A percentile compares a stretch with the other conserved stretches of the same genome.
These are phyloP conservation scores for Steatornis caripensis DNA, from an alignment of 2,113 vertebrate species.

Conservation along the genomic window DNA sequence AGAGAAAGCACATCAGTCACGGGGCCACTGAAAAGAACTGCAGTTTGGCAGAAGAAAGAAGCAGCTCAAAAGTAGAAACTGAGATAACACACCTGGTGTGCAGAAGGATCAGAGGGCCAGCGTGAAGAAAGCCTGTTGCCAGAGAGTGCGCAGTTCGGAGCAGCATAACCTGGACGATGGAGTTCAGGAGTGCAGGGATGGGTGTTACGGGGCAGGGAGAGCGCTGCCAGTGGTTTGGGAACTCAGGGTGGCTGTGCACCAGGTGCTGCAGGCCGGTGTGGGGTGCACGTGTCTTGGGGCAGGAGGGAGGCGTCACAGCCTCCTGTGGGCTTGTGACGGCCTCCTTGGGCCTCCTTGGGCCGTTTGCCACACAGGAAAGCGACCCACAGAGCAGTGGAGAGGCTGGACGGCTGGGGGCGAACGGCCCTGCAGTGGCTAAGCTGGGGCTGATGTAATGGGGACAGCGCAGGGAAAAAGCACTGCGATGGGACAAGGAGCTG, in stretches of 20 bases:
- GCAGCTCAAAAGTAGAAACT: neutral
- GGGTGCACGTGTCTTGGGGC: rapidly evolving
- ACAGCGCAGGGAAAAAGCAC: rapidly evolving
- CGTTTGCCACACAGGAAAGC: rapidly evolving
- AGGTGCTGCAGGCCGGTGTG: neutral
- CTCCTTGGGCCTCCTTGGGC: no score
- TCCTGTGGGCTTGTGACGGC: no score
- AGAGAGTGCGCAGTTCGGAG: rapidly evolving
- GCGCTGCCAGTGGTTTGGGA: neutral
- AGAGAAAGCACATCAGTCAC: neutral
- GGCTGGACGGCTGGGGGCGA: neutral
- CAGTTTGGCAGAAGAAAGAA: neutral
- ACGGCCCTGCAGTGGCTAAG: no score
- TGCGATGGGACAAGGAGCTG: no score
- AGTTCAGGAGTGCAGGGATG: rapidly evolving
- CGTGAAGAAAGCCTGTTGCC: neutral
- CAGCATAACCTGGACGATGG: rapidly evolving
- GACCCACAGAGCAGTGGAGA: neutral
- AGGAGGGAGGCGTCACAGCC: neutral
- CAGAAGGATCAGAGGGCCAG: neutral
- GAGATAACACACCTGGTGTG: neutral
- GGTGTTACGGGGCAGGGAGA: no score
- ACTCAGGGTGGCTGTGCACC: rapidly evolving
- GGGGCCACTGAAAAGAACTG: neutral
- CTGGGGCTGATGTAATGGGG: neutral